A percentile compares a stretch with the other conserved stretches of the same genome.
Evolutionary conservation across 2,888 invertebrate genomes (phyloP).

Genomic region (Dasypolia templi): DNA sequence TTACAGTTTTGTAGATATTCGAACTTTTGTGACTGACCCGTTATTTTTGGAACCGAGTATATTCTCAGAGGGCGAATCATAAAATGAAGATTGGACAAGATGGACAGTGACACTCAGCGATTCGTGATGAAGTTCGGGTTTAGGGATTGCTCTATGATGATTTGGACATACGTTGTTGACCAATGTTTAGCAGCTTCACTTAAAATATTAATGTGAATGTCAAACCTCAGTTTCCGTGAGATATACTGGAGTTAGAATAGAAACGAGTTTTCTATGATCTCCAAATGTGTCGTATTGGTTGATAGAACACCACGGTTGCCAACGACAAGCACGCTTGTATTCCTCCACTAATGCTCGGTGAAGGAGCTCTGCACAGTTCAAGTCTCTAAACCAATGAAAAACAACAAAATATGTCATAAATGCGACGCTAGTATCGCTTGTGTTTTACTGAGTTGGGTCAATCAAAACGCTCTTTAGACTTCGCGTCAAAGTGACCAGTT

Average conservation of each 20-base stretch:
- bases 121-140: too few relatives aligned
- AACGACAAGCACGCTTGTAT: constrained; percentile 78
- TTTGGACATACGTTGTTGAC: not conserved
- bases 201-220: not conserved
- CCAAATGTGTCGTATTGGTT: constrained; percentile 84
- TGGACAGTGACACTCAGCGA: too few relatives aligned
- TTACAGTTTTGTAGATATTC: too few relatives aligned
- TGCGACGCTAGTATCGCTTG: too few relatives aligned
- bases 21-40: too few relatives aligned
- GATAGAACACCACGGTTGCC: constrained; percentile 85
- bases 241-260: constrained; percentile 82
- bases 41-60: too few relatives aligned
- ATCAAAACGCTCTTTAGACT: not conserved
- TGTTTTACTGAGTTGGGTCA: not conserved
- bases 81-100: not conserved
- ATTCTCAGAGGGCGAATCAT: not conserved
- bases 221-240: constrained; percentile 83
- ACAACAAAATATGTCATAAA: not conserved
- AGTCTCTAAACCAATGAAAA: constrained; percentile 72
- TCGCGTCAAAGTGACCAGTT: not conserved
- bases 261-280: constrained; percentile 80
- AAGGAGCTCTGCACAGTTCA: constrained; percentile 83
- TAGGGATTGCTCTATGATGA: not conserved
- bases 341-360: constrained; percentile 79
- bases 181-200: not conserved